Conservation (phyloP, 2,113 vertebrate genomes). For the Apaloderma vittatum region DNA sequence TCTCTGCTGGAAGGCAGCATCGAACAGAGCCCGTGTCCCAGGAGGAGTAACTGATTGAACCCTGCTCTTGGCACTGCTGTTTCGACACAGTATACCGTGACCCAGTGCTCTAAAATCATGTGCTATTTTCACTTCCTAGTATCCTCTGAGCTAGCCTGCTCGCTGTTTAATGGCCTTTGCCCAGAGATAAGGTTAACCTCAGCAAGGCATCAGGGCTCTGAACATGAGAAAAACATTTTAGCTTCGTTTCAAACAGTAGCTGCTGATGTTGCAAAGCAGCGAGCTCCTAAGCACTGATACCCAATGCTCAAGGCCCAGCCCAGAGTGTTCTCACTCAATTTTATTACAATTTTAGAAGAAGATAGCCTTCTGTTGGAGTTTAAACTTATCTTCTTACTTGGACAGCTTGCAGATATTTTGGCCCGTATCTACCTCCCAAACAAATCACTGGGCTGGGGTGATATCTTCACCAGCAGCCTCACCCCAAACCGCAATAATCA, state of each 20-base stretch:
- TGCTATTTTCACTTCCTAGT: background rate
- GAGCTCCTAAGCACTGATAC: background rate
- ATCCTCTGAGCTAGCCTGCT: background rate
- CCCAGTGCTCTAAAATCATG: constrained; percentile 25
- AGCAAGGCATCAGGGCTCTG: background rate
- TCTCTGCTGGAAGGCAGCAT: background rate
- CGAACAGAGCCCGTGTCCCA: background rate
- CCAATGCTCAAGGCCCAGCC: fast-evolving
- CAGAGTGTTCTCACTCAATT: background rate
- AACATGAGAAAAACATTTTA: background rate
- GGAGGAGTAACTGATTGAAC: background rate
- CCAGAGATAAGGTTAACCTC: background rate
- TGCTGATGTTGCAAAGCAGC: fast-evolving
- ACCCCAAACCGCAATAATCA: background rate
- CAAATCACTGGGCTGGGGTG: background rate
- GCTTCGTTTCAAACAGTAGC: background rate
- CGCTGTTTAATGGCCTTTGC: background rate
- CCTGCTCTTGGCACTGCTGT: background rate
- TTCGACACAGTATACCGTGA: background rate
- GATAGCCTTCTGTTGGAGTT: background rate
- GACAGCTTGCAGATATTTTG: background rate
- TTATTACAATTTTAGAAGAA: background rate
- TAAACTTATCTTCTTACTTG: background rate
- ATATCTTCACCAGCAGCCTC: background rate
- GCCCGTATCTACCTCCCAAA: background rate